Percentiles rank a stretch among this genome's conserved stretches.
phyloP scores from a whole-genome alignment of 1,140 invertebrate species.

The Atopsyche davidsoni region DNA sequence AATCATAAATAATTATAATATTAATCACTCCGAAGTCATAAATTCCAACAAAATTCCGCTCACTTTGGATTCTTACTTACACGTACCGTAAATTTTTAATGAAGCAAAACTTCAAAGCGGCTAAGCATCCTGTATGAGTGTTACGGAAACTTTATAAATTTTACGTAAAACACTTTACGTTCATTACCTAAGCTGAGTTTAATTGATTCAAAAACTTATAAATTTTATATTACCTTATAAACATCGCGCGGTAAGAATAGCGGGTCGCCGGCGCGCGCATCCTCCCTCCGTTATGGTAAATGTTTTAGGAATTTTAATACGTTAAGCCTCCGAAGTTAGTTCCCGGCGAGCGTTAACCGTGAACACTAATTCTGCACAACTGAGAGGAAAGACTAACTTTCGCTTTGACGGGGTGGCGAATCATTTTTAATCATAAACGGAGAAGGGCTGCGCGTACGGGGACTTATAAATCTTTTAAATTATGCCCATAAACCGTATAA shows the following conservation, averaged over 20 bases:
- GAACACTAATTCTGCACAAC: background rate
- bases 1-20: too few relatives aligned
- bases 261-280: conserved; percentile 2
- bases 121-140: too few relatives aligned
- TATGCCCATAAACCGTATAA: conserved; percentile 10
- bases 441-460: background rate
- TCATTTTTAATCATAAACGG: conserved; percentile 10
- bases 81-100: background rate
- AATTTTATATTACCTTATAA: conserved; percentile 10
- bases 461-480: conserved; percentile 4
- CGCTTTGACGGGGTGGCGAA: conserved; percentile 9
- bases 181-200: conserved; percentile 4
- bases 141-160: too few relatives aligned
- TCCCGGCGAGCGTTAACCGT: background rate
- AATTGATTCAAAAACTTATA: conserved; percentile 12
- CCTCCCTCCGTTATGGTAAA: too few relatives aligned
- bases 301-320: conserved; percentile 7
- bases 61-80: too few relatives aligned
- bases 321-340: conserved; percentile 11
- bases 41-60: conserved; percentile 15
- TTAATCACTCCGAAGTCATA: conserved; percentile 5
- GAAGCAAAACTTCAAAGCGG: background rate
- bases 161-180: conserved; percentile 14
- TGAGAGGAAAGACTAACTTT: conserved; percentile 1
- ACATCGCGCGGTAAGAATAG: conserved; percentile 7